Percentiles rank a stretch among this genome's conserved stretches.
These are phyloP conservation scores for Hirundichthys speculiger DNA, from an alignment of 2,113 vertebrate species.

Conservation along the genomic window DNA sequence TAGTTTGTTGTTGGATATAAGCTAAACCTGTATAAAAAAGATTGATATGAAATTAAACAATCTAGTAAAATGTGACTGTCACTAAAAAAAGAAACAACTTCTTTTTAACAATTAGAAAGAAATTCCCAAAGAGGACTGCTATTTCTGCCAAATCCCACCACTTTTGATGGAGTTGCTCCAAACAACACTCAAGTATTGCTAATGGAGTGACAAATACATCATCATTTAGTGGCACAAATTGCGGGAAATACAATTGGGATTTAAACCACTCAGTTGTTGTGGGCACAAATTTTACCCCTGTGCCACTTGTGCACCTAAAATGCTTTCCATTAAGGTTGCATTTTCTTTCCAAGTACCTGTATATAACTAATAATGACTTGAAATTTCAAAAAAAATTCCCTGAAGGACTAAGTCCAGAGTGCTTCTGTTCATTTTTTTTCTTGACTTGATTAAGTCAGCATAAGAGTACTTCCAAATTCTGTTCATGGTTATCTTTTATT, in stretches of 20 bases:
- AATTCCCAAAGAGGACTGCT: too few relatives aligned
- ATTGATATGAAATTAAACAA: neutral
- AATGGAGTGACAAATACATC: conserved; percentile 19
- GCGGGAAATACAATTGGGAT: conserved; percentile 20
- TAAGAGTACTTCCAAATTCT: conserved; percentile 4
- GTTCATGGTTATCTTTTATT: conserved; percentile 6
- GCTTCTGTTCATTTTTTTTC: conserved; percentile 4
- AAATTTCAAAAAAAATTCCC: conserved; percentile 32
- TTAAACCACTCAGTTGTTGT: conserved; percentile 21
- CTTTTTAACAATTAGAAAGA: neutral
- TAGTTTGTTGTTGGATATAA: too few relatives aligned
- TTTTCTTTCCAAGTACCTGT: conserved; percentile 3
- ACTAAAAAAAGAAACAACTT: neutral
- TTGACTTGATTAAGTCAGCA: conserved; percentile 24
- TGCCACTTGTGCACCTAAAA: conserved; percentile 28
- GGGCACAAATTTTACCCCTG: conserved; percentile 5
- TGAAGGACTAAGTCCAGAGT: conserved; percentile 19
- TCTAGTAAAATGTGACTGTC: neutral
- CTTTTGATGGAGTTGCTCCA: neutral
- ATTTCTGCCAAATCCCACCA: neutral
- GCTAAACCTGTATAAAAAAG: neutral
- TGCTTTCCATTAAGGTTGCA: conserved; percentile 37
- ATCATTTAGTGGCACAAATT: conserved; percentile 17
- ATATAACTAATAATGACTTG: conserved; percentile 18
- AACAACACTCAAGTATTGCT: conserved; percentile 11